Conservation (phyloP, 1,140 invertebrate species). For the Arion vulgaris region DNA sequence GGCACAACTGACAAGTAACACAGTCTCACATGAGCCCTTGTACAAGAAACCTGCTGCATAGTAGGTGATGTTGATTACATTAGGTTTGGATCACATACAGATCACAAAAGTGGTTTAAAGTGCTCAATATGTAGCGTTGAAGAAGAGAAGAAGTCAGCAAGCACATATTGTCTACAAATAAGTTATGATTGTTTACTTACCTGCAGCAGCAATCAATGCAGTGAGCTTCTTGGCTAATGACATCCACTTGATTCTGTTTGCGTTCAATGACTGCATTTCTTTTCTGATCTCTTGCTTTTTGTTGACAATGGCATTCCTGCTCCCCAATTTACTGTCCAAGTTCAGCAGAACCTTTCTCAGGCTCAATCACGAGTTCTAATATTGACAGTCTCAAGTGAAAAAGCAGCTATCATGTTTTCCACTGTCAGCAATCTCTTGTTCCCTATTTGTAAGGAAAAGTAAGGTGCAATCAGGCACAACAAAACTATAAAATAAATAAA, state of each 20-base stretch:
- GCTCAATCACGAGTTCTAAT: slow-evolving; percentile 57
- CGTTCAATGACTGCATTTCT: slow-evolving; percentile 71
- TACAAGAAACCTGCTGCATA: too few relatives aligned
- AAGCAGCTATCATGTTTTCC: slow-evolving; percentile 70
- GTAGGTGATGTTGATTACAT: too few relatives aligned
- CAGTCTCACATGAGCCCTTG: too few relatives aligned
- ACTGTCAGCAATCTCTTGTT: slow-evolving; percentile 69
- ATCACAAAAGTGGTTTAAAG: too few relatives aligned
- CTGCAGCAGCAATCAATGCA: slow-evolving; percentile 68
- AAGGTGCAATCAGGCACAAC: too few relatives aligned
- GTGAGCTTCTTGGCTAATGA: slow-evolving; percentile 72
- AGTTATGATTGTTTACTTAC: slow-evolving; percentile 49
- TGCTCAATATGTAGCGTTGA: too few relatives aligned
- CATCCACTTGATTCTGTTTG: slow-evolving; percentile 72
- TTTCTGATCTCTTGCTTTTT: slow-evolving; percentile 68
- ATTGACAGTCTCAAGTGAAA: slow-evolving; percentile 66
- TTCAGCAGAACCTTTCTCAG: slow-evolving; percentile 59
- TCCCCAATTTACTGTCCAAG: slow-evolving; percentile 64
- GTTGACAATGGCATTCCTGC: slow-evolving; percentile 70
- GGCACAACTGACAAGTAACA: too few relatives aligned
- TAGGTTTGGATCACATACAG: too few relatives aligned
- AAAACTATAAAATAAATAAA: too few relatives aligned
- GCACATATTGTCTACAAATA: too few relatives aligned
- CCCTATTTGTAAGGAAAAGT: too few relatives aligned
- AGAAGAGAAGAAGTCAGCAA: too few relatives aligned